Base-by-base conservation (phyloP, 2,888 invertebrate species). In the Nemoura dubitans region DNA sequence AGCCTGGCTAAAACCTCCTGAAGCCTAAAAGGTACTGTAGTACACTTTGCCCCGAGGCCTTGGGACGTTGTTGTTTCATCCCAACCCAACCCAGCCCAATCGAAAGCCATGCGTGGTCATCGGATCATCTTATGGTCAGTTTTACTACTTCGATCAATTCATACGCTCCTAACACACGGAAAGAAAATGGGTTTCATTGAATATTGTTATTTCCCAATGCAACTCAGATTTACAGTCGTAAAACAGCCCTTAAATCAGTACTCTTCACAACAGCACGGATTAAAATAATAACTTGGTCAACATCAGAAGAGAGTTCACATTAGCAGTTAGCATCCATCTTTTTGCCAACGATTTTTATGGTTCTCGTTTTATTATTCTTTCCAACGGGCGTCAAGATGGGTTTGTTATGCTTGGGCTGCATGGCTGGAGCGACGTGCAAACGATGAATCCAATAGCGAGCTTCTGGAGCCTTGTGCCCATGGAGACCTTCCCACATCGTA, bases 401-500 rank as follows among this genome's bases (percentile, higher is more conserved):
- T 59, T 59, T 59, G 59, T 2, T 3, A 7, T 59, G 59, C 36
- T 10, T 36, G 36, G 36, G 59, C 21, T 21, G 59, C 59, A 59
- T 59, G 59, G 59, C 21, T 59, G 14, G 59, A n/a, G n/a, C n/a
- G n/a, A 14, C 59, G 1, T 21, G 59, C 2, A 59, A 59, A 21
- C 36, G 21, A 7, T 16, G 59, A 59, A 21, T 59, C 59, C 59
- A 21, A 16, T 3, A 59, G 59, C 36, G 59, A 59, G 59, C 59
- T 59, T 7, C 59, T 59, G 59, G 59, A 21, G 59, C 3, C 59
- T 21, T 21, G 10, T 21, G 59, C 36, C 36, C n/a, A n/a, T 21
- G 21, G 59, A 59, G 59, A 59, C 59, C 59, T 59, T 59, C 59
- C 59, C 59, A 59, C 59, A 59, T 59, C 59, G 59, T 59, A 59